A percentile compares a stretch with the other conserved stretches of the same genome.
Conservation (phyloP, 2,113 vertebrate genomes). For the Rhagologus leucostigma region DNA sequence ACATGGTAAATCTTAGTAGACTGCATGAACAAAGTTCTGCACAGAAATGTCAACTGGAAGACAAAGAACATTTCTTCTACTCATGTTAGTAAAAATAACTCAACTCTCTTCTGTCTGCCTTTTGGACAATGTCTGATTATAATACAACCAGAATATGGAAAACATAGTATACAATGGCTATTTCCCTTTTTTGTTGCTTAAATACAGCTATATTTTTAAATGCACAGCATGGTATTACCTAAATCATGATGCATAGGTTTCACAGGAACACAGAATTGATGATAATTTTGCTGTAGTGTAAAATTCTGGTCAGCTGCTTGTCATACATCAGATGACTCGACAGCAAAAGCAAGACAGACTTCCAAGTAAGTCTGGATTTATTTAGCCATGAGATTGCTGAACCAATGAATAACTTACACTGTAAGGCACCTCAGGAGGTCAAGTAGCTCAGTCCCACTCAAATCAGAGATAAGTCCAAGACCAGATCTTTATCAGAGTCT, state of each 20-base stretch:
- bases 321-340: not conserved
- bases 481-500: not conserved
- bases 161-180: not conserved
- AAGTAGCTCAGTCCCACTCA: not conserved
- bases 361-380: not conserved
- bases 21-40: not conserved
- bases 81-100: not conserved
- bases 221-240: not conserved
- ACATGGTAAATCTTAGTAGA: not conserved
- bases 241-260: not conserved
- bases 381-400: not conserved
- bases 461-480: not conserved
- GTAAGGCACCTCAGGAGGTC: not conserved
- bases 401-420: not conserved
- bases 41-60: not conserved
- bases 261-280: not conserved
- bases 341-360: not conserved
- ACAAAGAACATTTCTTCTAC: conserved; percentile 41
- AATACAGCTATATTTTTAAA: not conserved
- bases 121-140: conserved; percentile 21
- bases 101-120: conserved; percentile 19
- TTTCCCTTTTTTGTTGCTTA: not conserved
- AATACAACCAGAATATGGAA: not conserved
- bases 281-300: not conserved
- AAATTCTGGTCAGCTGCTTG: not conserved